Evolutionary conservation across 2,113 vertebrate genomes (phyloP).

Genomic region (Corvus moneduloides): DNA sequence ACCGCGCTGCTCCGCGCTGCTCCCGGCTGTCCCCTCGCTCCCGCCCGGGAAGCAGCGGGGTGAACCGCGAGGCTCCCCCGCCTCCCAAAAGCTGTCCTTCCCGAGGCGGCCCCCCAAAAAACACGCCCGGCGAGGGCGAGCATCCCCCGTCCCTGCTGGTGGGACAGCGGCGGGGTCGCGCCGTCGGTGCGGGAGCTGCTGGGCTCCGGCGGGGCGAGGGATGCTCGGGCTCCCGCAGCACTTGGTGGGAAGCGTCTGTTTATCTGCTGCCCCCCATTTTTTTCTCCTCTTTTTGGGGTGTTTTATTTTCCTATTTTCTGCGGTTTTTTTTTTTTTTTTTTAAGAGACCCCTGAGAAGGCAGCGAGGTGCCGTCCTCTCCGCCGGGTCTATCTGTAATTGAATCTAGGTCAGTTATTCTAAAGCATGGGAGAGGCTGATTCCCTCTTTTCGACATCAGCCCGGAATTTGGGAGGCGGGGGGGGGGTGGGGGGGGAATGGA

Average conservation of each 20-base stretch:
- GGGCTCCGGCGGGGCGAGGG: not conserved
- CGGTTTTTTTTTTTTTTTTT: conserved; percentile 53
- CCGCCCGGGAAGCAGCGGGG: not conserved
- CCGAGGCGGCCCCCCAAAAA: not conserved
- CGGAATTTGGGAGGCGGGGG: conserved; percentile 87
- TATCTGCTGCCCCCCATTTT: conserved; percentile 54
- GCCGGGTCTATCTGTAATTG: conserved; percentile 96
- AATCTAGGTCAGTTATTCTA: conserved; percentile 96
- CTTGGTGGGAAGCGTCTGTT: not conserved
- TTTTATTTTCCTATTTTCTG: conserved; percentile 39
- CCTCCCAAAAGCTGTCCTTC: not conserved
- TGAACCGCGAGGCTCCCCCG: not conserved
- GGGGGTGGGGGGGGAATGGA: conserved; percentile 24
- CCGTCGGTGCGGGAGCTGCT: not conserved
- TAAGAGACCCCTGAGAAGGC: conserved; percentile 72
- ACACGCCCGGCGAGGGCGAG: not conserved
- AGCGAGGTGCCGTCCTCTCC: conserved; percentile 81
- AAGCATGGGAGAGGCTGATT: conserved; percentile 87
- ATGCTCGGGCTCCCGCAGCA: not conserved
- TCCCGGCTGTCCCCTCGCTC: not conserved
- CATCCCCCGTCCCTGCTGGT: not conserved
- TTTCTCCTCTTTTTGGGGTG: not conserved
- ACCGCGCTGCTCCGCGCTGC: not conserved
- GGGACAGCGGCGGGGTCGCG: not conserved
- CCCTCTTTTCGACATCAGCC: conserved; percentile 88